phyloP scores from a whole-genome alignment of 2,888 invertebrate species.

The Camptogramma bilineatum region DNA sequence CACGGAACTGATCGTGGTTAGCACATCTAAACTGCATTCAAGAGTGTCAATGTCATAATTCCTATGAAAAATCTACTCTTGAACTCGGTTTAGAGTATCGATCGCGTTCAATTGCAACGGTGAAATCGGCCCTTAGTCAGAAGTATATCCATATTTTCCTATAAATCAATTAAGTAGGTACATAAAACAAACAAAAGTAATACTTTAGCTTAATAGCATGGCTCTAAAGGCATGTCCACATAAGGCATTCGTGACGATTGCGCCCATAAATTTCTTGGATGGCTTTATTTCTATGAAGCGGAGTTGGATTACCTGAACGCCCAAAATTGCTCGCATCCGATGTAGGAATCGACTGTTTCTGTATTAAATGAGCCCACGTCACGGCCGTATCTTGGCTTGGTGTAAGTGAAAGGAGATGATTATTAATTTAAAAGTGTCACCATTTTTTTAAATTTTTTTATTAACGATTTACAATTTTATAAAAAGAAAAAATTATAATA shows the following conservation, averaged over 20 bases:
- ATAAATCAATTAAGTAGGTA: neutral
- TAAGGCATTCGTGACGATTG: slow-evolving; percentile 39
- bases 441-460: no score
- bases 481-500: no score
- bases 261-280: slow-evolving; percentile 47
- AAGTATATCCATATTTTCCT: neutral
- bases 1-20: no score
- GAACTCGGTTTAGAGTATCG: no score
- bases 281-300: slow-evolving; percentile 53
- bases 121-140: no score
- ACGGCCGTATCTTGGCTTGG: slow-evolving; percentile 55
- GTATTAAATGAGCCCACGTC: slow-evolving; percentile 72
- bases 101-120: no score
- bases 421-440: no score
- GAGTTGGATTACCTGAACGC: slow-evolving; percentile 59
- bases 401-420: slow-evolving; percentile 41
- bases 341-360: slow-evolving; percentile 70
- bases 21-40: no score
- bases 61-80: no score
- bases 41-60: no score
- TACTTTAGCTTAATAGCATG: neutral
- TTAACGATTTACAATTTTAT: no score
- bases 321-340: slow-evolving; percentile 69
- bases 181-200: neutral
- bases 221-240: slow-evolving; percentile 15